Base-by-base conservation (phyloP, 2,888 invertebrate genomes). In the Ariolimax columbianus region DNA sequence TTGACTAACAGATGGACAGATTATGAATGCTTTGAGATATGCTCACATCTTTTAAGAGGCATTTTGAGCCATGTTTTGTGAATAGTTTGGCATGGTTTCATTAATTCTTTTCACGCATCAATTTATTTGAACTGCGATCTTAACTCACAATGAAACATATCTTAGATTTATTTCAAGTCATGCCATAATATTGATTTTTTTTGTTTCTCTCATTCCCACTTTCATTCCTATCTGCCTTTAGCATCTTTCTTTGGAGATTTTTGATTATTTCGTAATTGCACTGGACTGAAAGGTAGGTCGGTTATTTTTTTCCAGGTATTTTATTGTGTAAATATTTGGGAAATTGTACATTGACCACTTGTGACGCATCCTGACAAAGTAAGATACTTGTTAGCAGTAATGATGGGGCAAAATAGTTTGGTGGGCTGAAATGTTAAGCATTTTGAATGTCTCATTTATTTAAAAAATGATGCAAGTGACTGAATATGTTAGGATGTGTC, bases 211-310 rank as follows among this genome's bases (percentile, higher is more conserved):
- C 63, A 55, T 66, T 59, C 83, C 83, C 68, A 36, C 83, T 77
- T 23, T 83, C 72, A n/a, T 72, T 81, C 38, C 55, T 47, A 23
- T 83, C 83, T 77, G 77, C 77, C 77, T 83, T 81, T 77, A 83
- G 83, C 83, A 83, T 77, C 83, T 83, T 43, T 73, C 43, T 77
- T 77, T 1, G 82, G 81, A 70, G 81, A 51, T 73, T 73, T 55
- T 82, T 82, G 75, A 82, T 81, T 47, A 36, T 40, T 14, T 51
- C 9, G 70, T 51, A 38, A 66, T 33, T 83, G 73, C 77, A 66
- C 75, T 73, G 82, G 77, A 77, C 83, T 51, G 43, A 43, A 83
- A 83, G 83, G 83, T 83, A 83, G 83, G 83, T 77, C 77, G 47
- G 63, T 66, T 36, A 19, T 77, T n/a, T n/a, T 83, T 75, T 77